Evolutionary conservation across 2,797 vertebrate genomes (phyloP).

Genomic region (Lagorchestes hirsutus): DNA sequence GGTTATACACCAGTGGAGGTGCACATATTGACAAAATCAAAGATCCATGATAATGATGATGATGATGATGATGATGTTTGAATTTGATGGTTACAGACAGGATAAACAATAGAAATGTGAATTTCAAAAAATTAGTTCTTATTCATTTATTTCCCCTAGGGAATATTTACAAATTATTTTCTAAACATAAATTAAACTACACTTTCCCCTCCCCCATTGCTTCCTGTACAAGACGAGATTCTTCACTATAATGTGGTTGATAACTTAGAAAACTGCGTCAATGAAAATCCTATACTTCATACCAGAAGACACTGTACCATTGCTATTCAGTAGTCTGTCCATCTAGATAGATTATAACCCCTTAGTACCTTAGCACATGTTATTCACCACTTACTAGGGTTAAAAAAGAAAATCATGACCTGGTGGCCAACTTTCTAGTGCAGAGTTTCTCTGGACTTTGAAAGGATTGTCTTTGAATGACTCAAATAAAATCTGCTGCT

Average conservation of each 20-base stretch:
- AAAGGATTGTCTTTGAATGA: background rate
- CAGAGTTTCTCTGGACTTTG: background rate
- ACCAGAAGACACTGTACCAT: background rate
- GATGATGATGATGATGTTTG: background rate
- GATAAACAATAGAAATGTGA: background rate
- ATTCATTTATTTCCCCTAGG: background rate
- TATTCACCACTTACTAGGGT: background rate
- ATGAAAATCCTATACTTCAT: background rate
- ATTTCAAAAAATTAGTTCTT: background rate
- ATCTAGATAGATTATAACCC: background rate
- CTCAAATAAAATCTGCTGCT: background rate
- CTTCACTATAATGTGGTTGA: background rate
- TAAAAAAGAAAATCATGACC: background rate
- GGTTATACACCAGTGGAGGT: background rate
- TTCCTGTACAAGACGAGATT: background rate
- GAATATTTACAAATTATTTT: background rate
- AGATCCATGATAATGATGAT: background rate
- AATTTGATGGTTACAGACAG: background rate
- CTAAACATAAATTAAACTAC: background rate
- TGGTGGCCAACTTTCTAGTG: background rate
- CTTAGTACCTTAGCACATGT: background rate
- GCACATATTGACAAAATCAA: background rate
- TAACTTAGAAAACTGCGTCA: background rate
- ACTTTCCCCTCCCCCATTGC: background rate
- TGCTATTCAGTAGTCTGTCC: background rate